Conservation (phyloP, 2,797 vertebrate genomes). For the Poeciliopsis infans region DNA sequence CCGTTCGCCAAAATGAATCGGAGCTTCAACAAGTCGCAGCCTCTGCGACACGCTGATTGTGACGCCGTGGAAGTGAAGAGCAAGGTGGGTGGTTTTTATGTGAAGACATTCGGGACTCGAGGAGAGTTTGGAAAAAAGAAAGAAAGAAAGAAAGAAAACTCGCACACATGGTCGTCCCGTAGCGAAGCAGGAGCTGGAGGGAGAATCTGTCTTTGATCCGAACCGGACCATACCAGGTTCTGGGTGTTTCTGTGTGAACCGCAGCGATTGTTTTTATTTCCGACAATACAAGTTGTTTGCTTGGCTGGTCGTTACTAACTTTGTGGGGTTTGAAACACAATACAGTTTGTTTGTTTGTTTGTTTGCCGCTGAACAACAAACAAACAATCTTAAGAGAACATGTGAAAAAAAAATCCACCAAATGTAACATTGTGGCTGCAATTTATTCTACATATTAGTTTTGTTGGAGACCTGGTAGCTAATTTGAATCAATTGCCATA, state of each 20-base stretch:
- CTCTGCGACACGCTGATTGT: slow-evolving; percentile 86
- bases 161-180: slow-evolving; percentile 58
- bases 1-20: slow-evolving; percentile 85
- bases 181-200: slow-evolving; percentile 23
- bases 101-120: neutral
- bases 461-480: neutral
- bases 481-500: neutral
- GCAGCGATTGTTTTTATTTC: slow-evolving; percentile 26
- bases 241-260: slow-evolving; percentile 37
- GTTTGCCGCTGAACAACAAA: neutral
- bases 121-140: neutral
- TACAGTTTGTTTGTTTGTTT: neutral
- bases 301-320: neutral
- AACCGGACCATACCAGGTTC: neutral
- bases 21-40: slow-evolving; percentile 93
- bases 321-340: neutral
- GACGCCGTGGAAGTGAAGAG: slow-evolving; percentile 96
- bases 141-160: neutral
- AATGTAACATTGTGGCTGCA: neutral
- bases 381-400: neutral
- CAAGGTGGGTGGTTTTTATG: slow-evolving; percentile 84
- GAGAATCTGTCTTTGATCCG: slow-evolving; percentile 6
- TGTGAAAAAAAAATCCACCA: neutral
- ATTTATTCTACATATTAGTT: neutral
- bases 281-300: neutral